phyloP scores from a whole-genome alignment of 2,113 vertebrate genomes.

The Herpailurus yagouaroundi region DNA sequence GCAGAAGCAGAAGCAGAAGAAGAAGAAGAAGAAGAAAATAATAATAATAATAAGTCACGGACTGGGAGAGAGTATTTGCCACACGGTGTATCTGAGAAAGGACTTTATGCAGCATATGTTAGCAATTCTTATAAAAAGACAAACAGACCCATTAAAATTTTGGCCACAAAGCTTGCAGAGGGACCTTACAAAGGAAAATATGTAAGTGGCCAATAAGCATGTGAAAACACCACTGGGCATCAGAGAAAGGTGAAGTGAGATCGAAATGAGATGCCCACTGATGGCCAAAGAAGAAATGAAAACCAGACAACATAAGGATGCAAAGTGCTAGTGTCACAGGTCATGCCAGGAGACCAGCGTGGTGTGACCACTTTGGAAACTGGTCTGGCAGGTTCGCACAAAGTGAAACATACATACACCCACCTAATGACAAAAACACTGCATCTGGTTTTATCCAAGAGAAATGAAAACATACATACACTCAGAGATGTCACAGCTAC shows the following conservation, averaged over 20 bases:
- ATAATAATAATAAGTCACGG: neutral
- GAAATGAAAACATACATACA: neutral
- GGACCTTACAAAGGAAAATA: conserved; percentile 13
- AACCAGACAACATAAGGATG: neutral
- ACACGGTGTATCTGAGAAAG: neutral
- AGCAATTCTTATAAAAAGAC: conserved; percentile 36
- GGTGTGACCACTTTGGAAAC: neutral
- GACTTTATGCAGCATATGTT: neutral
- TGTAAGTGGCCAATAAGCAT: neutral
- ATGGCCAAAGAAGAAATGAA: neutral
- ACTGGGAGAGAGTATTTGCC: neutral
- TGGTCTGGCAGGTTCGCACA: neutral
- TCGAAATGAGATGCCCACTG: neutral
- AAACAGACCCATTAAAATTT: neutral
- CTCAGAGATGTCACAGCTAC: neutral
- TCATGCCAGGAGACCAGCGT: neutral
- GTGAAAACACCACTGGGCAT: neutral
- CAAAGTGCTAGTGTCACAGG: neutral
- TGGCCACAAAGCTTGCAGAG: neutral
- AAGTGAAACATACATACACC: neutral
- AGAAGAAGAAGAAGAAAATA: too few relatives aligned
- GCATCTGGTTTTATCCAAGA: neutral
- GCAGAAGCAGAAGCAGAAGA: too few relatives aligned
- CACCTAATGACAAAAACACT: neutral
- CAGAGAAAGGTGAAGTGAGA: neutral